phyloP scores from a whole-genome alignment of 2,888 invertebrate species.

The Aspidiotus destructor region DNA sequence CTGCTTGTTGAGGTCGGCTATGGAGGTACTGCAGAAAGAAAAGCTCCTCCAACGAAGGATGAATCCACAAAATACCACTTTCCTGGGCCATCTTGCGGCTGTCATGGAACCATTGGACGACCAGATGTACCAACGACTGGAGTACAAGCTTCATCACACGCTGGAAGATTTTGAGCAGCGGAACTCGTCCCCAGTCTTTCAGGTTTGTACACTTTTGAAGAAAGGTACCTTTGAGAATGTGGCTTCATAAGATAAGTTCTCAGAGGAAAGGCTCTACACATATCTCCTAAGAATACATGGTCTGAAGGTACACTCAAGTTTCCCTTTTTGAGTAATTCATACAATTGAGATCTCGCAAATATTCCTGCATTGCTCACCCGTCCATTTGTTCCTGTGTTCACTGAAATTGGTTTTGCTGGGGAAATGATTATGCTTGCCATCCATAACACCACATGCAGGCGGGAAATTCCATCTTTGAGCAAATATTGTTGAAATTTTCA shows the following conservation, averaged over 20 bases:
- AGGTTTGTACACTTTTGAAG: background rate
- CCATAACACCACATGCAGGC: slow-evolving; percentile 18
- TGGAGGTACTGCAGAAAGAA: no score
- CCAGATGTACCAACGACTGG: no score
- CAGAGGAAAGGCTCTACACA: slow-evolving; percentile 21
- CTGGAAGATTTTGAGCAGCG: no score
- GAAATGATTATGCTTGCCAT: slow-evolving; percentile 25
- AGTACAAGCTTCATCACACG: no score
- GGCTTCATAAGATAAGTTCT: slow-evolving; percentile 14
- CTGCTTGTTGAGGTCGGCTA: no score
- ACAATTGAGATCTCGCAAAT: slow-evolving; percentile 9
- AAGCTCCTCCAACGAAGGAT: no score
- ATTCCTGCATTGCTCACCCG: slow-evolving; percentile 20
- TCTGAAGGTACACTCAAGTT: background rate
- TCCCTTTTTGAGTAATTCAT: background rate
- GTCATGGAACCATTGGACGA: no score
- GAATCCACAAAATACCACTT: no score
- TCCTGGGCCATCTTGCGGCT: no score
- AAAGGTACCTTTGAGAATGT: background rate
- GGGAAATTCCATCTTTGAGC: slow-evolving; percentile 23
- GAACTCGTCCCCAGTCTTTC: no score
- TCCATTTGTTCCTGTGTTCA: slow-evolving; percentile 25
- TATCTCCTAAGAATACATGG: slow-evolving; percentile 27
- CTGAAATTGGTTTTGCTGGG: slow-evolving; percentile 5
- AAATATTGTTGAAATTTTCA: slow-evolving; percentile 12